Evolutionary conservation across 1,140 invertebrate species (phyloP).

Genomic region (Calliopsis andreniformis): DNA sequence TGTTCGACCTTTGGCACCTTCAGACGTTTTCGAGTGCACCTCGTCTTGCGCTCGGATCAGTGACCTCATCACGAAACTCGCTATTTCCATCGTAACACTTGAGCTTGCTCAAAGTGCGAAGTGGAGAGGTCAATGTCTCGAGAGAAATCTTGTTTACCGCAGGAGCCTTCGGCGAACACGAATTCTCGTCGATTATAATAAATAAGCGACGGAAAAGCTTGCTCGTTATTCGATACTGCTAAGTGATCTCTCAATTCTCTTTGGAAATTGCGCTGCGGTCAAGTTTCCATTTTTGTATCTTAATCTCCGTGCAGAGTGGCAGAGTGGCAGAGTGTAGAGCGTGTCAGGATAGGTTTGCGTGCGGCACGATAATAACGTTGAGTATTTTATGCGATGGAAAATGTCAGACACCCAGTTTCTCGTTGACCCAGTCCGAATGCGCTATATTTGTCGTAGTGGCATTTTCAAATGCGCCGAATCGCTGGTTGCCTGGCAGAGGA

Average conservation of each 20-base stretch:
- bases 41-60: conserved; percentile 20
- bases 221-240: neutral
- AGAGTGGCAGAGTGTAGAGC: neutral
- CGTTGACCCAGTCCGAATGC: conserved; percentile 28
- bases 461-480: conserved; percentile 35
- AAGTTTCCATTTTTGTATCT: conserved; percentile 7
- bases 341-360: conserved; percentile 16
- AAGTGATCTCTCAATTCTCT: too few relatives aligned
- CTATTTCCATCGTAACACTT: conserved; percentile 47
- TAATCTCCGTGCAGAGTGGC: neutral
- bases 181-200: neutral
- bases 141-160: conserved; percentile 4
- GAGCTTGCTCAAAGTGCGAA: conserved; percentile 12
- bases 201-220: neutral
- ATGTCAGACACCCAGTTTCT: conserved; percentile 33
- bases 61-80: conserved; percentile 37
- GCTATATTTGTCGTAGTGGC: conserved; percentile 26
- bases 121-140: conserved; percentile 30
- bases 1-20: conserved; percentile 32
- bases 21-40: conserved; percentile 14
- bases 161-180: neutral
- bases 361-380: conserved; percentile 15
- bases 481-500: neutral
- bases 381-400: conserved; percentile 21
- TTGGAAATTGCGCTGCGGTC: neutral